These are phyloP conservation scores for Orchesellides sinensis DNA, from an alignment of 2,888 invertebrate species.

Conservation along the genomic window DNA sequence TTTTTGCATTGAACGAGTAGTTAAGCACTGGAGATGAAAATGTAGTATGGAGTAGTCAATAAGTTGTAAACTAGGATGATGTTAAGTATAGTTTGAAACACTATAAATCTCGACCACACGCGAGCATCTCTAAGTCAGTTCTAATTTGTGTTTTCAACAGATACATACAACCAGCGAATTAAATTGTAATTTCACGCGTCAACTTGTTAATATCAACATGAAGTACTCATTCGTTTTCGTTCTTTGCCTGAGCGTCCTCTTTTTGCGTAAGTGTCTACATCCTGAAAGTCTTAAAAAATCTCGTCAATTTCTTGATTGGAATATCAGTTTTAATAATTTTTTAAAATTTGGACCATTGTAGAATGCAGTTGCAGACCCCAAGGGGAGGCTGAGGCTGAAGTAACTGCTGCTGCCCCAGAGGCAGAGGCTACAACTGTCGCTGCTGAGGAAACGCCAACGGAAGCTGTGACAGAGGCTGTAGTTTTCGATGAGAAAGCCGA, in stretches of 20 bases:
- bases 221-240: conserved; percentile 51
- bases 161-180: conserved; percentile 21
- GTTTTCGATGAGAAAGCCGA: conserved; percentile 40
- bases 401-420: conserved; percentile 23
- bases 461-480: conserved; percentile 40
- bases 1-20: neutral
- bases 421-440: conserved; percentile 10
- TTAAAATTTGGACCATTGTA: neutral
- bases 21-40: conserved; percentile 19
- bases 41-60: neutral
- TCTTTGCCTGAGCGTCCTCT: conserved; percentile 2
- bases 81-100: neutral
- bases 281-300: too few relatives aligned
- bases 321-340: neutral
- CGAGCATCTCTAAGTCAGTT: conserved; percentile 8
- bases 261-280: conserved; percentile 38
- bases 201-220: conserved; percentile 41
- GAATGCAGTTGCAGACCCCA: conserved; percentile 48
- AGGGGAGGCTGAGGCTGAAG: neutral
- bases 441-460: conserved; percentile 39
- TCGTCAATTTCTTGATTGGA: neutral
- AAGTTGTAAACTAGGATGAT: neutral
- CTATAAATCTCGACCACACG: conserved; percentile 37
- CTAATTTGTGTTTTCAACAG: conserved; percentile 30
- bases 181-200: too few relatives aligned